Conservation (phyloP, 2,113 vertebrate genomes). For the Stictonetta naevosa region DNA sequence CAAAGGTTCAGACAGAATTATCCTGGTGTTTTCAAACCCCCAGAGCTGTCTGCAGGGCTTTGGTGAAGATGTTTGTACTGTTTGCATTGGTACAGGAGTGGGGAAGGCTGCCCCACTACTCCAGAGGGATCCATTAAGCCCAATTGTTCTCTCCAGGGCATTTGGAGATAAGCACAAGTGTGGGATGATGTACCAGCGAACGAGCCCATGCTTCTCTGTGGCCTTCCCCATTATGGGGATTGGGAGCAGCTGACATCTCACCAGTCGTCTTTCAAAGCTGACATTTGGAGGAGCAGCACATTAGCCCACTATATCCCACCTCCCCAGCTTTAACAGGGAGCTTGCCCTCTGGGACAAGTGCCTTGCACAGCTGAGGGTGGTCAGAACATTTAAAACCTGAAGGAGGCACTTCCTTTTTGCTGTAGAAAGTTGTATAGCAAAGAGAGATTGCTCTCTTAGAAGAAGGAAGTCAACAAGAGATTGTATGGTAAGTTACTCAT, state of each 20-base stretch:
- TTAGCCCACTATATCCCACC: background rate
- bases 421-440: background rate
- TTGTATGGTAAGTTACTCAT: background rate
- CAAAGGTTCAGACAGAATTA: background rate
- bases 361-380: background rate
- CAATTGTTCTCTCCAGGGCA: background rate
- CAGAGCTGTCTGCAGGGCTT: background rate
- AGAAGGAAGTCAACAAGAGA: background rate
- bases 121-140: background rate
- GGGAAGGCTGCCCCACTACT: background rate
- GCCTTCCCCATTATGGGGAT: background rate
- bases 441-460: fast-evolving
- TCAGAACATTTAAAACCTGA: background rate
- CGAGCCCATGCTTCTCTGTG: fast-evolving
- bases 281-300: background rate
- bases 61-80: background rate
- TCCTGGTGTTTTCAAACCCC: background rate
- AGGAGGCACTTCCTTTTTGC: background rate
- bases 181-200: background rate
- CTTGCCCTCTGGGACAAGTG: too few species aligned
- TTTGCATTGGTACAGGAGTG: background rate
- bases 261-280: background rate
- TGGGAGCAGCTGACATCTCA: background rate
- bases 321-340: background rate
- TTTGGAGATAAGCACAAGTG: background rate